Conservation (phyloP, 2,113 vertebrate species). For the Xiphophorus maculatus region DNA sequence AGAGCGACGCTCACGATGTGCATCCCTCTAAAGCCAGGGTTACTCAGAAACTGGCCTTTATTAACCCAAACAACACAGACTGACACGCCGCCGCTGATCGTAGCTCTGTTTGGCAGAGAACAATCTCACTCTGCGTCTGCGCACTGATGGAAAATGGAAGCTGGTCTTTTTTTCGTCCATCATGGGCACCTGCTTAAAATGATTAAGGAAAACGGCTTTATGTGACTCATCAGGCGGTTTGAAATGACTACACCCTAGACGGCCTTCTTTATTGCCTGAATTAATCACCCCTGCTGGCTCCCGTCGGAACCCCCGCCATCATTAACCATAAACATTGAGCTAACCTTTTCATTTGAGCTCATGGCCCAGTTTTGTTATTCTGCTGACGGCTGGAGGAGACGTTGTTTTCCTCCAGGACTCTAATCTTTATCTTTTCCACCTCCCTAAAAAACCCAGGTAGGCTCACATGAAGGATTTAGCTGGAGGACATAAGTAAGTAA, state of each 20-base stretch:
- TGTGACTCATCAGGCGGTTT: slow-evolving; percentile 61
- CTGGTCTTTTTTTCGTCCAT: background rate
- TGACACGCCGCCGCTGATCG: slow-evolving; percentile 54
- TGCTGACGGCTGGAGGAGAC: slow-evolving; percentile 55
- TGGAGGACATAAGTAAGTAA: slow-evolving; percentile 68
- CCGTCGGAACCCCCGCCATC: slow-evolving; percentile 55
- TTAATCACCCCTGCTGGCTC: slow-evolving; percentile 67
- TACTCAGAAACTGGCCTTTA: slow-evolving; percentile 38
- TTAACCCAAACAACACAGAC: slow-evolving; percentile 58
- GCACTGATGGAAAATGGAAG: slow-evolving; percentile 48
- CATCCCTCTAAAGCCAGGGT: slow-evolving; percentile 40
- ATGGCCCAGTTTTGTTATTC: slow-evolving; percentile 58
- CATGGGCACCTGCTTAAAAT: slow-evolving; percentile 61
- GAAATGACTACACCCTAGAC: slow-evolving; percentile 57
- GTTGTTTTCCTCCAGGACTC: slow-evolving; percentile 67
- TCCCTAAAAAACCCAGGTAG: slow-evolving; percentile 38
- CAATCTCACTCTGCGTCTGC: slow-evolving; percentile 48
- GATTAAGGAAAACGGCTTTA: slow-evolving; percentile 54
- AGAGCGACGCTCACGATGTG: slow-evolving; percentile 53
- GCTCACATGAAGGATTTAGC: slow-evolving; percentile 66
- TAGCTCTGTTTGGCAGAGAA: slow-evolving; percentile 44
- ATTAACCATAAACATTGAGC: slow-evolving; percentile 62
- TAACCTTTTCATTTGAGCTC: slow-evolving; percentile 69
- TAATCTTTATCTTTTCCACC: slow-evolving; percentile 58
- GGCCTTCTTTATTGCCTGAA: slow-evolving; percentile 63